Conservation (phyloP, 2,797 vertebrate genomes). For the Sebastes taczanowskii region DNA sequence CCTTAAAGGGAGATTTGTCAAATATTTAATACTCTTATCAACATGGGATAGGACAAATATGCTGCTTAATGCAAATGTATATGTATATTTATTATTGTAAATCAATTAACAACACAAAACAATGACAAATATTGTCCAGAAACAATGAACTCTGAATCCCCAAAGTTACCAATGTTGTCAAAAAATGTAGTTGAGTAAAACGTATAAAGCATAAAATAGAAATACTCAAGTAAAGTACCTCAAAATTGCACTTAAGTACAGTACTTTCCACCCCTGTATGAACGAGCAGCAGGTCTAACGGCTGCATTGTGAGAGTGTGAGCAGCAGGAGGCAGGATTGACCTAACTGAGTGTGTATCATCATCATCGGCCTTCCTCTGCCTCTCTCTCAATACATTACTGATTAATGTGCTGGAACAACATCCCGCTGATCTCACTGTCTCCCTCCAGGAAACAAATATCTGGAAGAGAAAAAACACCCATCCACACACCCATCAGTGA, state of each 20-base stretch:
- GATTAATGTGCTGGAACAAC: not conserved
- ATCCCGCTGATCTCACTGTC: not conserved
- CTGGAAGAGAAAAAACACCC: not conserved
- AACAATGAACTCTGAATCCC: not conserved
- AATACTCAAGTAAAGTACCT: accelerated
- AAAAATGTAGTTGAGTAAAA: not conserved
- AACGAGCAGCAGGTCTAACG: not conserved
- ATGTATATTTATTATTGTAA: too few species aligned
- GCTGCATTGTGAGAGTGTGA: not conserved
- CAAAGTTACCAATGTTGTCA: not conserved
- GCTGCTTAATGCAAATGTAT: too few species aligned
- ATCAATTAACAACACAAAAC: too few species aligned
- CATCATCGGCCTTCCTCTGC: too few species aligned
- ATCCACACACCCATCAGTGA: not conserved
- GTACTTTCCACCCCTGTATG: too few species aligned
- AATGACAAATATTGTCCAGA: too few species aligned
- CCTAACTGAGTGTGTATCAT: not conserved
- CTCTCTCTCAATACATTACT: not conserved
- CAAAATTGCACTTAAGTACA: too few species aligned
- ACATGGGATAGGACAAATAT: accelerated
- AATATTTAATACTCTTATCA: too few species aligned
- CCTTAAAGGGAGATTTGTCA: too few species aligned
- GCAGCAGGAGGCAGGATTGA: not conserved
- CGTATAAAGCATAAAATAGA: too few species aligned
- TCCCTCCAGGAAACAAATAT: constrained; percentile 16